Evolutionary conservation across 2,888 invertebrate genomes (phyloP).

Genomic region (Trimorus sp.): DNA sequence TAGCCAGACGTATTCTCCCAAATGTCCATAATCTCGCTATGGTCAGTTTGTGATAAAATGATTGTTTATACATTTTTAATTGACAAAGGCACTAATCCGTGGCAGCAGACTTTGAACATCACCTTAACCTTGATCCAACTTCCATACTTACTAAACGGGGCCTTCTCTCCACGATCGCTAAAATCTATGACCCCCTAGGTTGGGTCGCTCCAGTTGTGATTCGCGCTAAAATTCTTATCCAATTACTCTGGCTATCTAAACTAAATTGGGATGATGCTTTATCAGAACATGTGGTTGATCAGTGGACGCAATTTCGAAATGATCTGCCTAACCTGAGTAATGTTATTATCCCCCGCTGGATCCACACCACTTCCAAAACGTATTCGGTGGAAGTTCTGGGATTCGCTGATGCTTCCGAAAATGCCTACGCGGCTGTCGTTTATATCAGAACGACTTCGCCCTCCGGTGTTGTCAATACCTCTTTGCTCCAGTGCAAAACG

Average conservation of each 20-base stretch:
- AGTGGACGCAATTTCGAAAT: not conserved
- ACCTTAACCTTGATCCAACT: no score
- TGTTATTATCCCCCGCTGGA: slow-evolving; percentile 15
- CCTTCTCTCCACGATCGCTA: not conserved
- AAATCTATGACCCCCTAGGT: not conserved
- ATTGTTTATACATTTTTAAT: no score
- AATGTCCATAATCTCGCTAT: no score
- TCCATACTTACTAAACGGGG: not conserved
- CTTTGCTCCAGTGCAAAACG: slow-evolving; percentile 22
- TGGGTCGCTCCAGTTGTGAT: slow-evolving; percentile 18
- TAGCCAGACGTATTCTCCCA: no score
- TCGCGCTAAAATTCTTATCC: slow-evolving; percentile 11
- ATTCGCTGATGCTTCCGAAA: slow-evolving; percentile 23
- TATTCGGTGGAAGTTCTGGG: not conserved
- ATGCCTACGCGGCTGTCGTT: slow-evolving; percentile 28
- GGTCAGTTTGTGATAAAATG: no score
- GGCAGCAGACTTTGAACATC: no score
- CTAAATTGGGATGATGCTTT: slow-evolving; percentile 17
- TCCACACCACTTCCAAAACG: not conserved
- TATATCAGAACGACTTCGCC: not conserved
- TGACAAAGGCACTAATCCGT: no score
- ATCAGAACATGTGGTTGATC: not conserved
- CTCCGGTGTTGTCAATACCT: not conserved
- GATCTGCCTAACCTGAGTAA: not conserved
- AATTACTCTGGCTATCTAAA: not conserved